Base-by-base conservation (phyloP, 2,113 vertebrate genomes). In the Diadophis punctatus region DNA sequence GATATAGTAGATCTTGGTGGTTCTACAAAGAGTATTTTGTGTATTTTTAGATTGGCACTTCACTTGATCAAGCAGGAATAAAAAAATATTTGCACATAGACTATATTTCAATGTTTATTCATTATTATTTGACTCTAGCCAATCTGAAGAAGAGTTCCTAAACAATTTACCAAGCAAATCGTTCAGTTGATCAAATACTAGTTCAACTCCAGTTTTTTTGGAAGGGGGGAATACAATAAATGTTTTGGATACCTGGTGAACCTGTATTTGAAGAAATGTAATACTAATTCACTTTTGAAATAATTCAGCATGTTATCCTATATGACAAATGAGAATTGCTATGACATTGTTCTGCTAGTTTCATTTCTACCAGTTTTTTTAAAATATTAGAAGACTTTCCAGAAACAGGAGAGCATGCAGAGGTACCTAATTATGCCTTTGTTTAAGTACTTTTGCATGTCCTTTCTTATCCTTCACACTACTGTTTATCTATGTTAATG, bases 1-100 rank as follows among this genome's bases (percentile, higher is more conserved):
- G 60, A 85, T 90, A 95, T 91, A 90, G 95, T 95, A 89, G 87
- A 93, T 94, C 93, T 89, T 96, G 84, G 43, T 93, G 74, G 39
- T 96, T 94, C 60, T 94, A 52, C 86, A 92, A 48, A 93, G 23
- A 52, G 88, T 94, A 80, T 94, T 94, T 90, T n/a, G 16, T 49
- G 14, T 96, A 20, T 86, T 92, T 93, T 92, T 93, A 86, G 84
- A 92, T 46, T 30, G 94, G 30, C 43, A 43, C 27, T 95, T 94
- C 30, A n/a, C 12, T 68, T 68, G 3, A n/a, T n/a, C 60, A 68
- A n/a, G 11, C 46, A 87, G 60, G 91, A 34, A 5, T 3, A 58
- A 55, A 95, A 91, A 30, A 53, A 90, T 34, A 49, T 94, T 96
- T 68, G 90, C 74, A 80, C 16, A 90, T 16, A 18, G 48, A 87